Evolutionary conservation across 2,888 invertebrate genomes (phyloP), one percentile per base, ranked within the genome.

Genomic region (Leucophenga montana): DNA sequence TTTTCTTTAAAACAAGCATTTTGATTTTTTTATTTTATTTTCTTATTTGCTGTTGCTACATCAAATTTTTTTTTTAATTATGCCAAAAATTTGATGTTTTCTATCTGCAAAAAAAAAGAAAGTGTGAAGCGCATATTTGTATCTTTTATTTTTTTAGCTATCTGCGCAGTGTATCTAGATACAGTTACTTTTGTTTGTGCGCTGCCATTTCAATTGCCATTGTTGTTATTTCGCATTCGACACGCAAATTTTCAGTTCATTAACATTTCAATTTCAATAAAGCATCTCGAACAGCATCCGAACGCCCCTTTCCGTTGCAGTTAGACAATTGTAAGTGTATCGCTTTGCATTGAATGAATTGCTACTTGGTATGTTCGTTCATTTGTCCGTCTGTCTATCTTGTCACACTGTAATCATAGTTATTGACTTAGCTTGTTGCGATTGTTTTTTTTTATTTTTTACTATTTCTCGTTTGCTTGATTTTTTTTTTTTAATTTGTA

Each of bases 171-270:
- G 33, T 61, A 61, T 61, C 61, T 61, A 39, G 33, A 39, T 18
- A 61, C 33, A 61, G 61, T 61, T 61, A 61, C 39, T 39, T 39
- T 39, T 39, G 9, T 39, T 39, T 39, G 33, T 33, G 3, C 8
- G 3, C 8, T 33, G 39, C 11, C 11, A 11, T 39, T 39, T 39
- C 50, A 50, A 50, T 18, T 50, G 50, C 27, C 27, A 27, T 50
- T 50, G 18, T 22, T 64, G 11, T 64, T n/a, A n/a, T 46, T 64
- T 64, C n/a, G 48, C 62, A 79, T 83, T 80, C 74, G 81, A 83
- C 83, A 83, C 79, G 77, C 83, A 79, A 81, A 80, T 79, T 79
- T 75, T 77, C 75, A 81, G 82, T 84, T 84, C 82, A 84, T 83
- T 83, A 84, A 84, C 81, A 83, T 83, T 83, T 83, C 79, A 78